A percentile compares a stretch with the other conserved stretches of the same genome.
phyloP scores from a whole-genome alignment of 2,797 vertebrate species.

The Poeciliopsis paucimaculata region DNA sequence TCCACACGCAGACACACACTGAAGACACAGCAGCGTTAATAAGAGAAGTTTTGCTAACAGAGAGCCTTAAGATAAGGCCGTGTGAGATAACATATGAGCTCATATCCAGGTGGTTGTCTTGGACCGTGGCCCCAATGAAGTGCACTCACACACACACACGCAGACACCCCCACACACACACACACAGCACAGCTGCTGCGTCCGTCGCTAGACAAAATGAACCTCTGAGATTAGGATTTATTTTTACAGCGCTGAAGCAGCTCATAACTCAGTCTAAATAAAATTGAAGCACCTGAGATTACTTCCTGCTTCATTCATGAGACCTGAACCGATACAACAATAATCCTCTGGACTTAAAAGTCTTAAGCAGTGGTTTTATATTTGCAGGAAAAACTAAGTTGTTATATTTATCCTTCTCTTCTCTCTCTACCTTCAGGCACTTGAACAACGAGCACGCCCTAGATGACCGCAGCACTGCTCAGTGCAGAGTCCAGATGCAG shows the following conservation, averaged over 20 bases:
- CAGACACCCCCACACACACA: slow-evolving; percentile 35
- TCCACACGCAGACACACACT: slow-evolving; percentile 39
- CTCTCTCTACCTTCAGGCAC: slow-evolving; percentile 81
- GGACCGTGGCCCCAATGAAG: slow-evolving; percentile 71
- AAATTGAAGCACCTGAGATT: slow-evolving; percentile 35
- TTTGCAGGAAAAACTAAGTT: slow-evolving; percentile 11
- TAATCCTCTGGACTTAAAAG: slow-evolving; percentile 20
- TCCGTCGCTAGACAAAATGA: slow-evolving; percentile 75
- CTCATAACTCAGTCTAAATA: slow-evolving; percentile 54
- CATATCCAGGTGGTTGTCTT: slow-evolving; percentile 84
- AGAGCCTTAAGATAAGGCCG: slow-evolving; percentile 70
- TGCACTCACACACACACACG: slow-evolving; percentile 47
- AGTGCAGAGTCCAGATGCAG: slow-evolving; percentile 99
- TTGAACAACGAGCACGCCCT: slow-evolving; percentile 98
- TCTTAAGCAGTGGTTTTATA: slow-evolving; percentile 30
- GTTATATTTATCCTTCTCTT: slow-evolving; percentile 17
- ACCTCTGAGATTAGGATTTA: slow-evolving; percentile 65
- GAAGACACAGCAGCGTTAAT: slow-evolving; percentile 50
- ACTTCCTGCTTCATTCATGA: slow-evolving; percentile 35
- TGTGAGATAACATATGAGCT: slow-evolving; percentile 83
- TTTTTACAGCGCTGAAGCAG: slow-evolving; percentile 51
- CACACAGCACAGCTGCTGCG: slow-evolving; percentile 71
- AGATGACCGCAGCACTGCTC: slow-evolving; percentile 97
- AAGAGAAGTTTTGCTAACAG: slow-evolving; percentile 62
- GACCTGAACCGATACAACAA: slow-evolving; percentile 19